A percentile compares a stretch with the other conserved stretches of the same genome.
phyloP scores from a whole-genome alignment of 2,797 vertebrate species.

The Lacerta bilineata region DNA sequence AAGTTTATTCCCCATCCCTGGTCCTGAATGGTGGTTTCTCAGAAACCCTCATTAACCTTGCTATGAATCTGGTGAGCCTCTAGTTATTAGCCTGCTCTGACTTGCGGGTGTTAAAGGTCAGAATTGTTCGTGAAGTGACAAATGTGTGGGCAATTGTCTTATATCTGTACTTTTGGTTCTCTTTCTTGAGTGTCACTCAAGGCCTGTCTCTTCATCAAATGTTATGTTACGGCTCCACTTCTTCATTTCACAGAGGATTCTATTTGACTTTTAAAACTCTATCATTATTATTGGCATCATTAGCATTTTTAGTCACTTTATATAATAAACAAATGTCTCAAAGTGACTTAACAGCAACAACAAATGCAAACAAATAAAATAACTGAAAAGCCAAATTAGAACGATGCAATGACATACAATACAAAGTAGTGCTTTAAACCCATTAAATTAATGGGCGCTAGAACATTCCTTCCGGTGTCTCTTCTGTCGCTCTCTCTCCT shows the following conservation, averaged over 20 bases:
- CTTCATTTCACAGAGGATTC: neutral
- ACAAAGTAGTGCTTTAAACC: no score
- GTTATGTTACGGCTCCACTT: neutral
- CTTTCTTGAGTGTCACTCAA: neutral
- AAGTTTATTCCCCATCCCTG: no score
- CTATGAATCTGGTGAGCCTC: neutral
- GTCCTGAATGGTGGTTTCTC: neutral
- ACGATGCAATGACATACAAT: no score
- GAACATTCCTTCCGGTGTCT: no score
- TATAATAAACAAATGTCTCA: no score
- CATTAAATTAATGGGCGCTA: no score
- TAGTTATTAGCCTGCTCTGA: neutral
- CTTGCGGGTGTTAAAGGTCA: slow-evolving; percentile 15
- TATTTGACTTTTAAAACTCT: neutral
- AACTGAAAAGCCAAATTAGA: no score
- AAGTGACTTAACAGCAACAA: no score
- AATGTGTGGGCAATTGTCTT: neutral
- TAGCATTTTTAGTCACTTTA: no score
- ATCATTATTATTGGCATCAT: no score
- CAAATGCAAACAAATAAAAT: no score
- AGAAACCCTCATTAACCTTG: neutral
- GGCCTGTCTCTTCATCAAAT: neutral
- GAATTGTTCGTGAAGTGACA: neutral
- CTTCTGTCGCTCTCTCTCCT: no score
- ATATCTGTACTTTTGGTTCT: neutral